Base-by-base conservation (phyloP, 2,888 invertebrate genomes). In the Drosophila paracracens region DNA sequence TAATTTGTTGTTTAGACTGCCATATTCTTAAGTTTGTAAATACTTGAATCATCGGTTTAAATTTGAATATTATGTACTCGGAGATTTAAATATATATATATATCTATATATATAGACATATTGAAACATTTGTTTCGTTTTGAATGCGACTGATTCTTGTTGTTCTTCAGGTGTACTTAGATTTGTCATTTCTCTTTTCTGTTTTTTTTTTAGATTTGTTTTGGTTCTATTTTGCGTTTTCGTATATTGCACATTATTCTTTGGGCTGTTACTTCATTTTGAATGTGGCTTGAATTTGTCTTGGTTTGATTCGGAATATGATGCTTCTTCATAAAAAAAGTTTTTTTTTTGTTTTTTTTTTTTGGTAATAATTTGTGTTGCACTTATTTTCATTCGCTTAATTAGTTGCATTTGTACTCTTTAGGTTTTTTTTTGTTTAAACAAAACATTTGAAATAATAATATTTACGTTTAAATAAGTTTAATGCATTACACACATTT, bases 401-500 rank as follows among this genome's bases (percentile, higher is more conserved):
- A 71, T 62, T 76, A 79, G 56, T 71, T 74, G 59, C 48, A 61
- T 70, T 79, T 70, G 51, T 67, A 64, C 46, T 72, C 54, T 70
- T 57, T 21, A 29, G 29, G 11, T 27, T 54, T 65, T 38, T 38
- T 53, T 63, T 63, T 69, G 61, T 67, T 61, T 74, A 75, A 88
- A 82, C 80, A 82, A 82, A 83, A 81, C 75, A 81, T 73, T 83
- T 71, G 16, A 83, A 82, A 70, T 84, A 83, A 88, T 84, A 85
- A 89, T 78, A 61, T 69, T 71, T 82, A 83, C 56, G 73, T 76
- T 81, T 77, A 79, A 89, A 89, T 89, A 89, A 89, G 87, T 80
- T 89, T 87, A 84, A 83, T 90, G 80, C 87, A 80, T 84, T 76
- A 73, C 74, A 83, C 84, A 84, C 79, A 84, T 90, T 89, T 89